Evolutionary conservation across 2,797 vertebrate species (phyloP).

Genomic region (Lateolabrax maculatus): DNA sequence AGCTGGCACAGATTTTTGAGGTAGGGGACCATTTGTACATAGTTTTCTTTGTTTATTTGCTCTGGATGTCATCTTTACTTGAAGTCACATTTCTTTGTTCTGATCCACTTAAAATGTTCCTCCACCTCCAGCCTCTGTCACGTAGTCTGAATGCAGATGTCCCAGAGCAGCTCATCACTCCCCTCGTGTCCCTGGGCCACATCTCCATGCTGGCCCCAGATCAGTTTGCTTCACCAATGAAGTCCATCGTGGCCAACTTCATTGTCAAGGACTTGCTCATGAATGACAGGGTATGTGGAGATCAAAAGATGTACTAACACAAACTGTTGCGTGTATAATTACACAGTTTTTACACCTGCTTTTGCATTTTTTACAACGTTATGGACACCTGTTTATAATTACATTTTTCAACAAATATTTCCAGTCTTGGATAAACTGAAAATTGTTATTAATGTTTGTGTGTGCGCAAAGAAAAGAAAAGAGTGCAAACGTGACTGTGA

Average conservation of each 20-base stretch:
- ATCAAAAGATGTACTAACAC: neutral
- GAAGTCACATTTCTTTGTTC: neutral
- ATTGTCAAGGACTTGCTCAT: conserved; percentile 99
- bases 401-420: neutral
- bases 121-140: conserved; percentile 90
- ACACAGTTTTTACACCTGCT: neutral
- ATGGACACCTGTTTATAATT: neutral
- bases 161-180: conserved; percentile 98
- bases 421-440: neutral
- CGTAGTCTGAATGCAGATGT: conserved; percentile 98
- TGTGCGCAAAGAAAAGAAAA: conserved; percentile 1
- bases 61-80: neutral
- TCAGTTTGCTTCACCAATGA: conserved; percentile 99
- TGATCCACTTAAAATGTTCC: neutral
- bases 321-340: neutral
- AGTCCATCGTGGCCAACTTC: conserved; percentile 99
- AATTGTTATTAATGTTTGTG: neutral
- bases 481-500: neutral
- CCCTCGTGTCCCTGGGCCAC: conserved; percentile 96
- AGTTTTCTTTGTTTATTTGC: neutral
- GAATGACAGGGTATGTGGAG: conserved; percentile 95
- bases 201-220: conserved; percentile 99
- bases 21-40: conserved; percentile 82
- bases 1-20: conserved; percentile 99
- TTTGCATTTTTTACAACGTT: neutral